Evolutionary conservation across 2,888 invertebrate genomes (phyloP).

Genomic region (Anoncus sp.): DNA sequence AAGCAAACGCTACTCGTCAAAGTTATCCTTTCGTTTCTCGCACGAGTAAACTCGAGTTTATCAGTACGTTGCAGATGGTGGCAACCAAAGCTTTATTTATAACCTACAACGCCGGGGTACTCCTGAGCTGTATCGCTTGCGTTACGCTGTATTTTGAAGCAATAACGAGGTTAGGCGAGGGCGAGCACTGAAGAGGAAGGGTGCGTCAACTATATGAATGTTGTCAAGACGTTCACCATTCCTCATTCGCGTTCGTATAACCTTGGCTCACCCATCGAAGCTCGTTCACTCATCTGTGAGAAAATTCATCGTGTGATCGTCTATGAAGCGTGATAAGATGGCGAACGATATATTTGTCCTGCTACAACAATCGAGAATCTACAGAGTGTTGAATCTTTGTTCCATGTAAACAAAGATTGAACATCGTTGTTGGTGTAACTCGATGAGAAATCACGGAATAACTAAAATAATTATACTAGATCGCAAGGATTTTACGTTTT

Average conservation of each 20-base stretch:
- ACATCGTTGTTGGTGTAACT: too few relatives aligned
- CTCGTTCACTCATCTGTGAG: slow-evolving; percentile 65
- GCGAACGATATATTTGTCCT: not conserved
- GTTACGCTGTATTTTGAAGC: slow-evolving; percentile 54
- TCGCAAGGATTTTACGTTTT: too few relatives aligned
- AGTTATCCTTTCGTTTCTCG: slow-evolving; percentile 78
- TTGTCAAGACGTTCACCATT: slow-evolving; percentile 24
- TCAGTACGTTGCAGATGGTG: slow-evolving; percentile 78
- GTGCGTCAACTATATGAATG: slow-evolving; percentile 16
- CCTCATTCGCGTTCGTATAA: slow-evolving; percentile 38
- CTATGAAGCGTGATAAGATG: slow-evolving; percentile 7
- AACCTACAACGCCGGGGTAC: slow-evolving; percentile 62
- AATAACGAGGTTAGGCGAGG: slow-evolving; percentile 31
- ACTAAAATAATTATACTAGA: not conserved
- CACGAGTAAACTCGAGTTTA: slow-evolving; percentile 77
- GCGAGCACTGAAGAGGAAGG: not conserved
- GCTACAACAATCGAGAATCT: not conserved
- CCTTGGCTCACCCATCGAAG: slow-evolving; percentile 11
- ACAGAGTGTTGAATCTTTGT: not conserved
- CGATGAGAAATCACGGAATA: not conserved
- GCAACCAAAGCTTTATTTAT: slow-evolving; percentile 77
- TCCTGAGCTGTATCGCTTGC: slow-evolving; percentile 11
- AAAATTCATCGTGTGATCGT: slow-evolving; percentile 46
- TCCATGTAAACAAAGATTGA: too few relatives aligned
- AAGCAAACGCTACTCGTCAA: slow-evolving; percentile 58